Evolutionary conservation across 2,888 invertebrate genomes (phyloP).

Genomic region (Athrips mouffetella): DNA sequence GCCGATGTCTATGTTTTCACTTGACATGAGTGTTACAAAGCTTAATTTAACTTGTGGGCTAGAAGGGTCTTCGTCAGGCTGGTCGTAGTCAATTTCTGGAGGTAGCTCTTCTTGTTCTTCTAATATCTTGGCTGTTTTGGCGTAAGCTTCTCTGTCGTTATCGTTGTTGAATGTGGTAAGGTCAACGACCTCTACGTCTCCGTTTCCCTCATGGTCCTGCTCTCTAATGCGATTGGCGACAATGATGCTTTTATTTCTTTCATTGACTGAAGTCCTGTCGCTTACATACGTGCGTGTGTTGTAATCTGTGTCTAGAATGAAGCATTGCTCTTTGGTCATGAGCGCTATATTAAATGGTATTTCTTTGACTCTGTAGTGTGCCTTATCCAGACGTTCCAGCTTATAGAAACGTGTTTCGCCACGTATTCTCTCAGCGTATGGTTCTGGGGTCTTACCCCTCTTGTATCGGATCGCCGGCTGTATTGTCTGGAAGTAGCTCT

Average conservation of each 20-base stretch:
- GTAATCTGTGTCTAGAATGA: constrained; percentile 9
- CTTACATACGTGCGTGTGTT: constrained; percentile 9
- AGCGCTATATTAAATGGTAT: constrained; percentile 7
- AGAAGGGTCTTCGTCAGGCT: background rate
- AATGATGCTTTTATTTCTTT: constrained; percentile 2
- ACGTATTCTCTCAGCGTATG: background rate
- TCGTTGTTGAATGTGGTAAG: background rate
- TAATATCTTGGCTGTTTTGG: background rate
- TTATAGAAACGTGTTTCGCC: constrained; percentile 8
- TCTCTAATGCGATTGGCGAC: constrained; percentile 1
- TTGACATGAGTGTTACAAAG: background rate
- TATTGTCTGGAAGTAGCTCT: constrained; percentile 1
- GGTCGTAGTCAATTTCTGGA: background rate
- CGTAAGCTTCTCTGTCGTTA: background rate
- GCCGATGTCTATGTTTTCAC: constrained; percentile 1
- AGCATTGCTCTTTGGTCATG: constrained; percentile 9
- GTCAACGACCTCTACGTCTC: constrained; percentile 7
- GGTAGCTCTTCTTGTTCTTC: background rate
- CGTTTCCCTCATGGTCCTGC: constrained; percentile 1
- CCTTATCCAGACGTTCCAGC: background rate
- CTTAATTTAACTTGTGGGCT: background rate
- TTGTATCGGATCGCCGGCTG: constrained; percentile 6
- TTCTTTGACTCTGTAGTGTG: constrained; percentile 3
- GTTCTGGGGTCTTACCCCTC: constrained; percentile 1
- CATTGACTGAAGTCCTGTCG: background rate